Evolutionary conservation across 2,888 invertebrate species (phyloP).

Genomic region (Germaria angustata): DNA sequence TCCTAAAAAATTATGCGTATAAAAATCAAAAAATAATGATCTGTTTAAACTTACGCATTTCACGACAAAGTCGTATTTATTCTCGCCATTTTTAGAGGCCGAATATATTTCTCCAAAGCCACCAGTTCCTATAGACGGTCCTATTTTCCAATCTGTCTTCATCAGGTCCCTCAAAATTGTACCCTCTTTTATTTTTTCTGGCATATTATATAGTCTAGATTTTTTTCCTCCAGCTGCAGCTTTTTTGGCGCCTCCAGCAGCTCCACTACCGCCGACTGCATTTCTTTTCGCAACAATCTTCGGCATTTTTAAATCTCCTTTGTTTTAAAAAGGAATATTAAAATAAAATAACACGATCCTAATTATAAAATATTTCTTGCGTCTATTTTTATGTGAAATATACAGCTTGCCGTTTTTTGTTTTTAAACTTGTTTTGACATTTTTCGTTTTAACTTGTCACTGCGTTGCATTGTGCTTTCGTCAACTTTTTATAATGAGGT

Average conservation of each 20-base stretch:
- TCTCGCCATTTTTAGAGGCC: conserved; percentile 84
- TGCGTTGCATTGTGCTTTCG: conserved; percentile 44
- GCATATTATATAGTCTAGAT: conserved; percentile 76
- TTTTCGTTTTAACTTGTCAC: not conserved
- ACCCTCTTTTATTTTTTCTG: conserved; percentile 81
- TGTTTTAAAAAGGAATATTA: too few species aligned
- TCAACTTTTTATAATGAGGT: conserved; percentile 15
- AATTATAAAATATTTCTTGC: too few species aligned
- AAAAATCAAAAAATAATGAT: not conserved
- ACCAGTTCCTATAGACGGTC: conserved; percentile 92
- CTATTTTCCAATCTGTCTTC: conserved; percentile 92
- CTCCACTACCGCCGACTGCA: conserved; percentile 55
- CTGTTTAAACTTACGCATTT: conserved; percentile 86
- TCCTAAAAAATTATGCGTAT: conserved; percentile 66
- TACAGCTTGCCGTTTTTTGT: conserved; percentile 45
- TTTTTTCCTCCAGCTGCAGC: conserved; percentile 72
- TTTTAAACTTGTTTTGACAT: conserved; percentile 61
- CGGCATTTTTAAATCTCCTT: conserved; percentile 69
- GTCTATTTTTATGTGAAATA: not conserved
- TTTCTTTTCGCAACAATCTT: conserved; percentile 71
- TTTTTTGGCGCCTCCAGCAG: conserved; percentile 68
- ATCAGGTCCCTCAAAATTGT: conserved; percentile 87
- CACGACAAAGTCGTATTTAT: conserved; percentile 85
- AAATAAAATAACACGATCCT: too few species aligned
- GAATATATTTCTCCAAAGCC: conserved; percentile 97